Evolutionary conservation across 2,797 vertebrate genomes (phyloP).

Genomic region (Falco concolor): DNA sequence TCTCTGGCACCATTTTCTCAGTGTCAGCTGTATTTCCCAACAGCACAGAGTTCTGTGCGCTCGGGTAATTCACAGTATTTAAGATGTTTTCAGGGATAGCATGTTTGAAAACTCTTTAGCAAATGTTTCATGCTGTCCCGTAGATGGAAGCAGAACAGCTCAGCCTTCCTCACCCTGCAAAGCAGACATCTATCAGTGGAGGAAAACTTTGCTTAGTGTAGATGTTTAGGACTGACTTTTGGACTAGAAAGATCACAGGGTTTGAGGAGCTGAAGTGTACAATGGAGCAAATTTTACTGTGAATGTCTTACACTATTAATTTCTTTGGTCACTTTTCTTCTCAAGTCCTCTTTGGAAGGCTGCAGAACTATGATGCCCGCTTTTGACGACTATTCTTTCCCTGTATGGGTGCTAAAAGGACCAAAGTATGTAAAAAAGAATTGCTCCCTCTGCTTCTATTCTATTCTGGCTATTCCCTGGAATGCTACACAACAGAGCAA

Average conservation of each 20-base stretch:
- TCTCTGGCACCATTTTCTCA: neutral
- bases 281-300: neutral
- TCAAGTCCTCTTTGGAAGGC: neutral
- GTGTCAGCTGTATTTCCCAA: neutral
- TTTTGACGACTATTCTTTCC: neutral
- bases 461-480: neutral
- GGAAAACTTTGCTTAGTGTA: neutral
- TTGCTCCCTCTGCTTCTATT: neutral
- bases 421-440: neutral
- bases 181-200: neutral
- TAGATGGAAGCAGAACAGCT: neutral
- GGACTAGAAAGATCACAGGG: neutral
- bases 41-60: neutral
- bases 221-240: neutral
- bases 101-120: neutral
- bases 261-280: neutral
- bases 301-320: neutral
- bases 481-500: neutral
- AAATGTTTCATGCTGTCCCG: fast-evolving
- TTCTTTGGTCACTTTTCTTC: neutral
- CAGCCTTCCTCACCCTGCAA: neutral
- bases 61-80: fast-evolving
- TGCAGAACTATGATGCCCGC: neutral
- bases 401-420: neutral
- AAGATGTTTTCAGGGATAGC: neutral